Base-by-base conservation (phyloP, 2,888 invertebrate species). In the Orthosia gracilis region DNA sequence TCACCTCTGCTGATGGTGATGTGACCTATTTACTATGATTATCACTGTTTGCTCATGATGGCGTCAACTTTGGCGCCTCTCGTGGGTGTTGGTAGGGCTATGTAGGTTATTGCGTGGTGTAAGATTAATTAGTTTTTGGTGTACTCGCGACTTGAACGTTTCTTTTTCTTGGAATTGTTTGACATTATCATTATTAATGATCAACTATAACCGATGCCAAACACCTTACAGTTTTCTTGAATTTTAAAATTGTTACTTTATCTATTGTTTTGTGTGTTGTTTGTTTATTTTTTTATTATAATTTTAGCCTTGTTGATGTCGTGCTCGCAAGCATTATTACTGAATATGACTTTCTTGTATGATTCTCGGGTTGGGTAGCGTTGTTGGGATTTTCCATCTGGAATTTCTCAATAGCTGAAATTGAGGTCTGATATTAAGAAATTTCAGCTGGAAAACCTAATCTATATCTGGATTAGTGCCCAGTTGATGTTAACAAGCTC, bases 41-140 rank as follows among this genome's bases (percentile, higher is more conserved):
- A 91, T 90, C 86, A 85, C 82, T 89, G 88, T 90, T 90, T 88
- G 86, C 82, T 72, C 84, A 82, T 67, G 91, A 92, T 94, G 94
- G 91, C 94, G 94, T 93, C 94, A 94, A 90, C 90, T 78, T 85
- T 85, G 94, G 93, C 94, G 94, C 92, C 94, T 84, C 82, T 83
- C n/a, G 73, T 82, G 81, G 89, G 85, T 82, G 69, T 65, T 87
- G 84, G 76, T 87, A 83, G 82, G 86, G 82, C 73, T 84, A 83
- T 87, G 85, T 88, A 84, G 87, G 87, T 86, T 89, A 85, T 72
- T 50, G 73, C 87, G 87, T 89, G 85, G 87, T 80, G 23, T 66
- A 83, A 87, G 76, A 69, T 69, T 74, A 73, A 74, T 81, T 67
- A 63, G 26, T 54, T 67, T 66, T 66, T 66, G 17, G 26, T 18